Evolutionary conservation across 2,113 vertebrate species (phyloP).

Genomic region (Rattus norvegicus): GRCr8 NC_086027.1:88247001-88247500

Average conservation of each 20-base stretch:
- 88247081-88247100: not conserved
- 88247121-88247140: conserved; percentile 29
- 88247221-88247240: conserved; percentile 51
- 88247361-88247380: not conserved
- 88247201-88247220: conserved; percentile 33
- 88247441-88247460: conserved; percentile 47
- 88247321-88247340: not conserved
- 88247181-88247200: conserved; percentile 1
- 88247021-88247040: too few relatives aligned
- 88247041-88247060: not conserved
- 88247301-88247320: conserved; percentile 27
- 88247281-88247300: conserved; percentile 24
- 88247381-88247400: not conserved
- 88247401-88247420: not conserved
- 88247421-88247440: conserved; percentile 47
- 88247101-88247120: not conserved
- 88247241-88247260: conserved; percentile 57
- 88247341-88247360: conserved; percentile 30
- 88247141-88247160: not conserved
- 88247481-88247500: conserved; percentile 70
- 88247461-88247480: conserved; percentile 50
- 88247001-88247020: not conserved
- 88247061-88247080: not conserved
- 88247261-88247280: conserved; percentile 39
- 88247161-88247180: conserved; percentile 1